A percentile compares a stretch with the other conserved stretches of the same genome.
Conservation (phyloP, 1,140 invertebrate species). For the Lysiphlebus fabarum region DNA sequence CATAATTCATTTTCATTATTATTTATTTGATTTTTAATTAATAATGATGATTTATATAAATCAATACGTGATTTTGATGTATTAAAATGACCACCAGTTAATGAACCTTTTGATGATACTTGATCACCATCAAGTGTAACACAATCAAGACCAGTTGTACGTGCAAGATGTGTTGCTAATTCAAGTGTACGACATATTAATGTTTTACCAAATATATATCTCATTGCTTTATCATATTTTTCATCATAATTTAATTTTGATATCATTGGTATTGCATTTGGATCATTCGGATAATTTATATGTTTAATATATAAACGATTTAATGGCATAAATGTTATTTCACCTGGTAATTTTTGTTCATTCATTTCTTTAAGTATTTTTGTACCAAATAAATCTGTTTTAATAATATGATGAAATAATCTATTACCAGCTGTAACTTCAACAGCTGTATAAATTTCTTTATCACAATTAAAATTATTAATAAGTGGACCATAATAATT, state of each 20-base stretch:
- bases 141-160: conserved; percentile 94
- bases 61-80: conserved; percentile 91
- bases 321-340: conserved; percentile 98
- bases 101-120: conserved; percentile 83
- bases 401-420: conserved; percentile 93
- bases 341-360: conserved; percentile 81
- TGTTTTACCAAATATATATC: conserved; percentile 97
- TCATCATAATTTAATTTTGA: conserved; percentile 87
- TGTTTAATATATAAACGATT: conserved; percentile 91
- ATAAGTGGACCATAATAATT: conserved; percentile 93
- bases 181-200: conserved; percentile 95
- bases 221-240: conserved; percentile 90
- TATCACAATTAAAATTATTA: conserved; percentile 96
- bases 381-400: conserved; percentile 88
- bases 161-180: conserved; percentile 90
- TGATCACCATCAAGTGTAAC: conserved; percentile 96
- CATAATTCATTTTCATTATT: conserved; percentile 77
- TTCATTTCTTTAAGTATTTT: conserved; percentile 97
- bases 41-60: conserved; percentile 89
- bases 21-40: conserved; percentile 78
- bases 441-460: conserved; percentile 95
- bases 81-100: conserved; percentile 98
- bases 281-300: conserved; percentile 85
- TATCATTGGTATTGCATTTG: conserved; percentile 97
- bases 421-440: conserved; percentile 95